phyloP scores from a whole-genome alignment of 2,797 vertebrate species.

The Labeo calbasu region DNA sequence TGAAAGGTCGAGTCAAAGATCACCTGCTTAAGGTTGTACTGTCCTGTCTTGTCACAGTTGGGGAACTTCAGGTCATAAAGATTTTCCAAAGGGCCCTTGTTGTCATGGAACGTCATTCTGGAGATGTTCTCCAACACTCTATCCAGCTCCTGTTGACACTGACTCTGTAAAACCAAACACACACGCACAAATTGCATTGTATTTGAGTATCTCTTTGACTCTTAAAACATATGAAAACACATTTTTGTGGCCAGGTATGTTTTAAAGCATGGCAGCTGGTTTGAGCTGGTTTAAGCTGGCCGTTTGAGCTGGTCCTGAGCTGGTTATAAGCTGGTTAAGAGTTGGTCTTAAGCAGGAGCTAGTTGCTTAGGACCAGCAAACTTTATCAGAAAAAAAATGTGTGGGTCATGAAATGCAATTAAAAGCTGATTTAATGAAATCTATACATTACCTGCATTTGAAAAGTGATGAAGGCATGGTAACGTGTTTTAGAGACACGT shows the following conservation, averaged over 20 bases:
- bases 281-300: no score
- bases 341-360: no score
- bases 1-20: slow-evolving; percentile 13
- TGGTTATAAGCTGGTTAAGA: no score
- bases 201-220: background rate
- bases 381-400: no score
- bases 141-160: slow-evolving; percentile 91
- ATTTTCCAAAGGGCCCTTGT: slow-evolving; percentile 89
- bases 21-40: slow-evolving; percentile 96
- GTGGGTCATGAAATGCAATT: background rate
- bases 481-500: background rate
- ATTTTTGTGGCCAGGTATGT: no score
- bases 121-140: slow-evolving; percentile 91
- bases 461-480: no score
- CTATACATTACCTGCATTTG: no score
- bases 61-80: slow-evolving; percentile 93
- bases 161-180: slow-evolving; percentile 74
- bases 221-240: background rate
- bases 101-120: slow-evolving; percentile 88
- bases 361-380: background rate
- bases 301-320: no score
- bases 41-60: slow-evolving; percentile 91
- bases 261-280: no score
- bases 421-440: no score
- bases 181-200: slow-evolving; percentile 15